phyloP scores from a whole-genome alignment of 2,113 vertebrate species.

The Lathamus discolor region DNA sequence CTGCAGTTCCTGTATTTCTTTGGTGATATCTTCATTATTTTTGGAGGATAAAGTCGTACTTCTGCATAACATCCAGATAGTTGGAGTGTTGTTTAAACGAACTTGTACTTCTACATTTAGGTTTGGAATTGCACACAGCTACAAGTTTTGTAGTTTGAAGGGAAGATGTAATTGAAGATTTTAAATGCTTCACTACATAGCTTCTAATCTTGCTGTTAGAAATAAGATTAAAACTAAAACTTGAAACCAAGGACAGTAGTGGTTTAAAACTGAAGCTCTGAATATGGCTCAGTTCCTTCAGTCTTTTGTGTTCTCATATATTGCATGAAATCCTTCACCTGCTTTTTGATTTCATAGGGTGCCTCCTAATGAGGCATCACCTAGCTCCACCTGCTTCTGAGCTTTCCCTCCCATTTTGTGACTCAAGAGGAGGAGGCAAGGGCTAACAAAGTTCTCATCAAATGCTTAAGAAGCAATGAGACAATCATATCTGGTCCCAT shows the following conservation, averaged over 20 bases:
- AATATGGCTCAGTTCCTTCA: background rate
- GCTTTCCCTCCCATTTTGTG: background rate
- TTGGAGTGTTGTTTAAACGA: background rate
- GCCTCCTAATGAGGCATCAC: background rate
- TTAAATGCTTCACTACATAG: background rate
- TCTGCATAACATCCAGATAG: background rate
- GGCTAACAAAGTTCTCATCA: background rate
- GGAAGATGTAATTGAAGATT: background rate
- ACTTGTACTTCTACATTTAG: background rate
- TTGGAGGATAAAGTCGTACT: background rate
- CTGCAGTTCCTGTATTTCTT: conserved; percentile 56
- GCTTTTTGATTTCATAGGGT: background rate
- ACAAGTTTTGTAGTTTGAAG: background rate
- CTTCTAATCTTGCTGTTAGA: background rate
- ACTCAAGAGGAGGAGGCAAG: background rate
- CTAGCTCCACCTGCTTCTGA: background rate
- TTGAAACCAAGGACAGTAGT: background rate
- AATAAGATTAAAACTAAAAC: background rate
- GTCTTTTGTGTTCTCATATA: background rate
- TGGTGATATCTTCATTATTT: conserved; percentile 32
- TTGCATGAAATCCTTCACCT: background rate
- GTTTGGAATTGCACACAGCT: background rate
- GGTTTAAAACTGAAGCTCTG: background rate
- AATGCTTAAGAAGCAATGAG: background rate
- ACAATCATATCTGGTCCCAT: background rate